Evolutionary conservation across 2,888 invertebrate genomes (phyloP).

Genomic region (Liodrosophila aerea): DNA sequence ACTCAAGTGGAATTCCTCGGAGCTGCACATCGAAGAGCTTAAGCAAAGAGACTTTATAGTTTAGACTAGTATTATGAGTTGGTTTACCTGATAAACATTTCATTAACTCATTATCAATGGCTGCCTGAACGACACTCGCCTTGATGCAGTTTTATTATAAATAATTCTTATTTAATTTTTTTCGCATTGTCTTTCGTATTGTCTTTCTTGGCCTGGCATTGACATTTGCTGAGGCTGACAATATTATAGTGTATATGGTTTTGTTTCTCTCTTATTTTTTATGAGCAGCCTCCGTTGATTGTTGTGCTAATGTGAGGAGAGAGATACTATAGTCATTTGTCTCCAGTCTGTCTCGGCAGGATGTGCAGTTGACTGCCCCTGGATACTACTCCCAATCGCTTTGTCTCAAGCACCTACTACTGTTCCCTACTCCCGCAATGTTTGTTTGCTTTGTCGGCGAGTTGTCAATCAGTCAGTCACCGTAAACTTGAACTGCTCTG

Average conservation of each 20-base stretch:
- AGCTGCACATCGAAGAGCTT: not conserved
- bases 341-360: constrained; percentile 54
- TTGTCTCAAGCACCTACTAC: constrained; percentile 57
- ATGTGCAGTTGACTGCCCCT: constrained; percentile 55
- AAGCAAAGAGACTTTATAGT: not conserved
- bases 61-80: not conserved
- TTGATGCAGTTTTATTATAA: constrained; percentile 37
- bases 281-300: constrained; percentile 29
- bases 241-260: constrained; percentile 23
- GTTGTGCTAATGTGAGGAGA: constrained; percentile 13
- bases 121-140: constrained; percentile 19
- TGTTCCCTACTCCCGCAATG: not conserved
- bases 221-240: constrained; percentile 72
- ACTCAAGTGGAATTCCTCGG: not conserved
- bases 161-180: constrained; percentile 15
- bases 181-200: constrained; percentile 42
- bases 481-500: constrained; percentile 62
- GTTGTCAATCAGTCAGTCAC: constrained; percentile 53
- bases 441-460: constrained; percentile 62
- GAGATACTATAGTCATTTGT: constrained; percentile 41
- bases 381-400: constrained; percentile 38
- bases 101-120: constrained; percentile 9
- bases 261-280: constrained; percentile 18
- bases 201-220: constrained; percentile 72
- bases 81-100: too few relatives aligned